These are phyloP conservation scores for Tyto alba DNA, from an alignment of 2,113 vertebrate species.

Conservation along the genomic window DNA sequence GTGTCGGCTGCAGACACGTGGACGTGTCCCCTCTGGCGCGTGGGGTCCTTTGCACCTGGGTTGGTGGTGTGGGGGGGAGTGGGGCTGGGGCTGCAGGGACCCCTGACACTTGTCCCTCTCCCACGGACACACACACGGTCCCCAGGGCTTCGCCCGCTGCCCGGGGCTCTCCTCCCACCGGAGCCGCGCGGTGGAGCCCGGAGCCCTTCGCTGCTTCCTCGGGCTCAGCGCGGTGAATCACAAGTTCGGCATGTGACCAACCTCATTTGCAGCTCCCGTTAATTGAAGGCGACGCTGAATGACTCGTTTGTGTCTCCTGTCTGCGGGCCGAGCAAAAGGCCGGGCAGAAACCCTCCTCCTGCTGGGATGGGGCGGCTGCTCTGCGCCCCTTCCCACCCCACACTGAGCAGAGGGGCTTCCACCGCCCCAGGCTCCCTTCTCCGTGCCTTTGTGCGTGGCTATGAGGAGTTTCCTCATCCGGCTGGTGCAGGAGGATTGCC, in stretches of 20 bases:
- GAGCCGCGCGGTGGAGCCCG: neutral
- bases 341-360: neutral
- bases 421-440: neutral
- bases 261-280: slow-evolving; percentile 25
- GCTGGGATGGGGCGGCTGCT: fast-evolving
- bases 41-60: neutral
- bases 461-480: neutral
- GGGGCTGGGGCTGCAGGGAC: neutral
- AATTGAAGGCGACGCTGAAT: slow-evolving; percentile 22
- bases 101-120: neutral
- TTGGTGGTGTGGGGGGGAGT: fast-evolving
- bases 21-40: neutral
- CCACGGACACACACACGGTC: neutral
- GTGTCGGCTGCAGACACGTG: fast-evolving
- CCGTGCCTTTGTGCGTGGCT: neutral
- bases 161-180: neutral
- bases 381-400: neutral
- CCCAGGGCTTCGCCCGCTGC: neutral
- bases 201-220: neutral
- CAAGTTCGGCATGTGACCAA: neutral
- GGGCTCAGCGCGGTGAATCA: neutral
- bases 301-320: slow-evolving; percentile 5
- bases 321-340: neutral
- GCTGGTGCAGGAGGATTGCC: neutral
- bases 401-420: neutral